Percentiles rank a stretch among this genome's conserved stretches.
Evolutionary conservation across 2,888 invertebrate species (phyloP).

Genomic region (Malacosoma neustria): DNA sequence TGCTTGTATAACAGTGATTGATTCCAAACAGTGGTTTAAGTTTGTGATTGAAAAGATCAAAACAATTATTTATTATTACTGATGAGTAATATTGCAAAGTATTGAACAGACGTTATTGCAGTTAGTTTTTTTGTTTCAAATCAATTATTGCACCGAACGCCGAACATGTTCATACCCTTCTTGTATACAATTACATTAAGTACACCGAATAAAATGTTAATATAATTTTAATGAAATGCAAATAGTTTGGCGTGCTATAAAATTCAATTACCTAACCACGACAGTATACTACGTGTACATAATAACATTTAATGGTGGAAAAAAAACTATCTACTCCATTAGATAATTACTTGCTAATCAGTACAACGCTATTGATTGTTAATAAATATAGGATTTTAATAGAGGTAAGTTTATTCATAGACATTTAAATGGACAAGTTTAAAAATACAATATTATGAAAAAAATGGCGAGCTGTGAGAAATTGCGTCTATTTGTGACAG

Average conservation of each 20-base stretch:
- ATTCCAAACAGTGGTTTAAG: no score
- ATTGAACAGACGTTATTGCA: no score
- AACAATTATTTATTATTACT: no score
- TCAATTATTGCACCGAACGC: no score
- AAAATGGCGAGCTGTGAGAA: slow-evolving; percentile 8
- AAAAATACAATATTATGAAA: neutral
- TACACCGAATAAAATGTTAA: slow-evolving; percentile 38
- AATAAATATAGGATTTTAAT: slow-evolving; percentile 7
- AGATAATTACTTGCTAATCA: slow-evolving; percentile 48
- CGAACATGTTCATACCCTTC: slow-evolving; percentile 17
- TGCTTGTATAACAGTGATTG: no score
- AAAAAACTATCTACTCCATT: slow-evolving; percentile 27
- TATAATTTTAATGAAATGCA: slow-evolving; percentile 44
- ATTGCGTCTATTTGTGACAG: no score
- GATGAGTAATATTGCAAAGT: no score
- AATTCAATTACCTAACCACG: slow-evolving; percentile 31
- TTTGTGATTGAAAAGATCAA: no score
- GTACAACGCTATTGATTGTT: slow-evolving; percentile 34
- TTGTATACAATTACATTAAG: slow-evolving; percentile 24
- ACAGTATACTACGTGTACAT: slow-evolving; percentile 28
- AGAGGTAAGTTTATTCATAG: slow-evolving; percentile 11
- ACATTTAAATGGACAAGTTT: slow-evolving; percentile 12
- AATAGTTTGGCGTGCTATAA: slow-evolving; percentile 53
- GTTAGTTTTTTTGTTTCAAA: no score
- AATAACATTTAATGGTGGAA: slow-evolving; percentile 25